Conservation (phyloP, 1,140 invertebrate genomes). For the Medauroidea extradentata region DNA sequence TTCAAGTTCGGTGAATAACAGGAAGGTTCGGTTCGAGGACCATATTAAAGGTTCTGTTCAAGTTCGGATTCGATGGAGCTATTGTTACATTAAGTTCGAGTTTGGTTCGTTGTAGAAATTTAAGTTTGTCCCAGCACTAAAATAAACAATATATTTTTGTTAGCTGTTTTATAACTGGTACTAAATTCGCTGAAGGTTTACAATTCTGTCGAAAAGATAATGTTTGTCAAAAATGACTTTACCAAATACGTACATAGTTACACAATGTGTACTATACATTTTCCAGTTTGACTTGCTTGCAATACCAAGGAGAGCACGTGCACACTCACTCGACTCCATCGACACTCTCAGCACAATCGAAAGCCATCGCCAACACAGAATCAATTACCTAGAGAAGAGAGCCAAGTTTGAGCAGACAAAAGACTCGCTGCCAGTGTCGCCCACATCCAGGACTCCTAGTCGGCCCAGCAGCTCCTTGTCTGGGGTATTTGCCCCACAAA, state of each 20-base stretch:
- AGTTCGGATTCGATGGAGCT: too few species aligned
- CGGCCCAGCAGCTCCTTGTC: not conserved
- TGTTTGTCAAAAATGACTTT: too few species aligned
- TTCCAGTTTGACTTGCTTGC: not conserved
- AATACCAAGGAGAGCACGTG: not conserved
- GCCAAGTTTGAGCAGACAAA: conserved; percentile 1
- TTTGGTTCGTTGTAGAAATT: too few species aligned
- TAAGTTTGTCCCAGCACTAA: too few species aligned
- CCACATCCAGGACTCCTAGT: not conserved
- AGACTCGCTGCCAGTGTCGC: not conserved
- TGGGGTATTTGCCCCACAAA: too few species aligned
- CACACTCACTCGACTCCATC: conserved; percentile 4
- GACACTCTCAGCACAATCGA: not conserved
- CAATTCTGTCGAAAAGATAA: not conserved
- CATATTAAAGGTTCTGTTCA: too few species aligned
- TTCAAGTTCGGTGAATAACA: too few species aligned
- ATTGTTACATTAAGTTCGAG: too few species aligned
- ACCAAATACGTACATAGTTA: too few species aligned
- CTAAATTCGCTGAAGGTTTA: not conserved
- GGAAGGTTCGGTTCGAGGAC: too few species aligned
- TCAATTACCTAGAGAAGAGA: not conserved
- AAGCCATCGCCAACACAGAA: not conserved
- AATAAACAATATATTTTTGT: not conserved
- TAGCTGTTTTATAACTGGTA: not conserved
- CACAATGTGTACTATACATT: too few species aligned